phyloP scores from a whole-genome alignment of 2,113 vertebrate genomes.

The Pelvicachromis taeniatus region DNA sequence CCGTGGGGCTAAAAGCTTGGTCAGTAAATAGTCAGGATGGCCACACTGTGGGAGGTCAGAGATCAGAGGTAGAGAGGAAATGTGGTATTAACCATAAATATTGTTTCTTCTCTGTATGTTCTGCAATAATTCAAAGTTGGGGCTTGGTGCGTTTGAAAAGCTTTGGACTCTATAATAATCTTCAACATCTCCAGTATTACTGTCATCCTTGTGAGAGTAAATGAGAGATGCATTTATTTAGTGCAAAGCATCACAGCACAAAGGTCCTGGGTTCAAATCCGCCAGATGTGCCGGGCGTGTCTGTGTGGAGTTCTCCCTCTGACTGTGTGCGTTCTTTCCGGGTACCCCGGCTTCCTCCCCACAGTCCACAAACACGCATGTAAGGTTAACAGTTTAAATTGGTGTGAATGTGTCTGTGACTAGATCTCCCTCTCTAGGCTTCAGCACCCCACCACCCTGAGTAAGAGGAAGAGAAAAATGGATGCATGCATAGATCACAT shows the following conservation, averaged over 20 bases:
- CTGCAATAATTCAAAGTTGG: neutral
- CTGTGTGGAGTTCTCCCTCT: neutral
- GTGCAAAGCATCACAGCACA: neutral
- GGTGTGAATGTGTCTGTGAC: neutral
- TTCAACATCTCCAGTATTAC: neutral
- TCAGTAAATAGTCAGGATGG: neutral
- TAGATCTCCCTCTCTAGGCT: neutral
- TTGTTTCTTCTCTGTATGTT: neutral
- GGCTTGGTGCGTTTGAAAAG: neutral
- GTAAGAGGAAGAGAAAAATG: neutral
- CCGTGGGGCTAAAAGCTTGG: conserved; percentile 1
- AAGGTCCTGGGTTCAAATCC: neutral
- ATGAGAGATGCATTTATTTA: neutral
- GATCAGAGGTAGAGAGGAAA: conserved; percentile 28
- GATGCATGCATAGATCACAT: neutral
- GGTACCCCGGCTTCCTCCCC: neutral
- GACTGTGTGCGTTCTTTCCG: neutral
- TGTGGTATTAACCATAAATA: neutral
- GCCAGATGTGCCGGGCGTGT: neutral
- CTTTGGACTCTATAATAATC: neutral
- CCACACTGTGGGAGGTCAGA: neutral
- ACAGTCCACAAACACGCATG: neutral
- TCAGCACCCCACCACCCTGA: neutral
- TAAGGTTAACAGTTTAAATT: neutral
- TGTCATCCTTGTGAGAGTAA: neutral